Conservation (phyloP, 2,113 vertebrate species). For the Ibidorhyncha struthersii region DNA sequence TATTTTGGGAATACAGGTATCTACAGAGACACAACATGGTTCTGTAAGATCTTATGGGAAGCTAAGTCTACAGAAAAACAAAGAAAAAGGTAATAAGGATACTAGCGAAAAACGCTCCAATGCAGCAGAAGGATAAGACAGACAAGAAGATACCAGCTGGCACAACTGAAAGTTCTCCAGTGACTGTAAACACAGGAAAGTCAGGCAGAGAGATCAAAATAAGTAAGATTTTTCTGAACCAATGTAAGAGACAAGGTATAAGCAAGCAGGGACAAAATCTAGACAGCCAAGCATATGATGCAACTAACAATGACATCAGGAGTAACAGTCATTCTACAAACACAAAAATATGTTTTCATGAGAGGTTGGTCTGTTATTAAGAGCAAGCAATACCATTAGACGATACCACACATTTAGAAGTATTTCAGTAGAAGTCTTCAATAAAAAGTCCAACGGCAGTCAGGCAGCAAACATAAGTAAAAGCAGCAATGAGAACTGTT, state of each 20-base stretch:
- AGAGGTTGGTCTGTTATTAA: neutral
- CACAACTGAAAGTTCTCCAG: neutral
- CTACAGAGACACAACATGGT: neutral
- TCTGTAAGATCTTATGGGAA: neutral
- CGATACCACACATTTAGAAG: neutral
- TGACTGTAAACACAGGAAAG: neutral
- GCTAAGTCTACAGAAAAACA: neutral
- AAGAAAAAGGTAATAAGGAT: neutral
- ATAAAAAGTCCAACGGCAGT: neutral
- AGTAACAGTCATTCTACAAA: neutral
- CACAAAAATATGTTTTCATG: neutral
- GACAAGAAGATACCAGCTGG: neutral
- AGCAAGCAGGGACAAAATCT: neutral
- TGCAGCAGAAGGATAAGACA: neutral
- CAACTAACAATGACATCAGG: neutral
- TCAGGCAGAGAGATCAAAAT: neutral
- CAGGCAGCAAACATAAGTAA: neutral
- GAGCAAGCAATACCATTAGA: neutral
- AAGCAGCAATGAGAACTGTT: neutral
- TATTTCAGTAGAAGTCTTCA: neutral
- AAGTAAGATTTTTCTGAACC: neutral
- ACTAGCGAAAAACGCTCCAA: accelerated
- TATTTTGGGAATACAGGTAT: neutral
- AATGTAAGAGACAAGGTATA: neutral
- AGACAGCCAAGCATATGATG: neutral